These are phyloP conservation scores for Syngnathus floridae DNA, from an alignment of 2,113 vertebrate genomes.

Conservation along the genomic window DNA sequence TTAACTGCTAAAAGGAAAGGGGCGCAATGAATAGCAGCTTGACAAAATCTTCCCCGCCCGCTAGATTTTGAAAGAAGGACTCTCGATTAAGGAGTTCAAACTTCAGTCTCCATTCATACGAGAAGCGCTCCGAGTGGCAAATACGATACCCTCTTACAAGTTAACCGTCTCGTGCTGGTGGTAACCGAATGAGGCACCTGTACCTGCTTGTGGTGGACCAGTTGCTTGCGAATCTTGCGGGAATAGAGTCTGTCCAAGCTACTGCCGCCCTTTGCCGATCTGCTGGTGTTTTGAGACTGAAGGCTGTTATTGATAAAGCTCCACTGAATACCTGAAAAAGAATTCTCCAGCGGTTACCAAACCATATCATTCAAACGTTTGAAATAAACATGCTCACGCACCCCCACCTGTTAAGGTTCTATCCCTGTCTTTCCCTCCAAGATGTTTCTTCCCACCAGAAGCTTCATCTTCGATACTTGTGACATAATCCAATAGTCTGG, in stretches of 20 bases:
- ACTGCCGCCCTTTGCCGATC: constrained; percentile 90
- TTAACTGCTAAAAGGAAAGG: constrained; percentile 95
- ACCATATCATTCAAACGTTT: neutral
- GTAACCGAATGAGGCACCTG: constrained; percentile 51
- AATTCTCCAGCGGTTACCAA: neutral
- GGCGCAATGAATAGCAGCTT: constrained; percentile 39
- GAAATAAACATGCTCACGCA: neutral
- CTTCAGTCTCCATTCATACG: neutral
- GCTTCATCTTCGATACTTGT: constrained; percentile 96
- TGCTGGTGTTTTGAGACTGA: constrained; percentile 85
- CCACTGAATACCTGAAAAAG: constrained; percentile 84
- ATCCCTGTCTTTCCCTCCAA: constrained; percentile 90
- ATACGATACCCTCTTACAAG: too few relatives aligned
- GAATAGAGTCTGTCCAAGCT: constrained; percentile 95
- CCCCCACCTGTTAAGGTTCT: constrained; percentile 79
- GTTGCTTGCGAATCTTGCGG: constrained; percentile 96
- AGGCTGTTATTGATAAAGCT: constrained; percentile 99
- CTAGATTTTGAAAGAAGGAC: neutral
- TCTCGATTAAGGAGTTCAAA: neutral
- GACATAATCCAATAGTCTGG: constrained; percentile 91
- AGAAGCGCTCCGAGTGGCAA: neutral
- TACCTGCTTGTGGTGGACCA: constrained; percentile 99
- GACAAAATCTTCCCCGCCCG: neutral
- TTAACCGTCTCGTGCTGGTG: too few relatives aligned
- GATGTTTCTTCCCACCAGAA: constrained; percentile 84